Evolutionary conservation across 2,113 vertebrate genomes (phyloP), one percentile per base, ranked within the genome.

Genomic region (Dryoscopus gambensis): DNA sequence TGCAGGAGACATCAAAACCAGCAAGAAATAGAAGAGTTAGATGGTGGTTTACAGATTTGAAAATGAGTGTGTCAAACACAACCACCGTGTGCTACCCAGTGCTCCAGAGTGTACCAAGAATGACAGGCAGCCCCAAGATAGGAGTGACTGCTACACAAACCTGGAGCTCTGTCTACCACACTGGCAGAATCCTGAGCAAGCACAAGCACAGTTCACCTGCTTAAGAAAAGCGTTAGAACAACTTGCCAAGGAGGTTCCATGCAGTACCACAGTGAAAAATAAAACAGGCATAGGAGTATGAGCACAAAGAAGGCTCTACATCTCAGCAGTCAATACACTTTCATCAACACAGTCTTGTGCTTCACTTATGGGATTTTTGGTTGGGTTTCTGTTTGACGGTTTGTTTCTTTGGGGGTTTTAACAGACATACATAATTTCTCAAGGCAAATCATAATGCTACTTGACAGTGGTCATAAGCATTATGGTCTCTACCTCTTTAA

Each of bases 1-100:
- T 99, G 97, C 69, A 95, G 52, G 16, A 89, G 59, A 94, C 42
- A 84, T 16, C 35, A 69, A 92, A 95, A 74, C 13, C 85, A 93
- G 55, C 47, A 81, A 75, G 52, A 60, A 89, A 67, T 22, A 50
- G 3, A 8, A 24, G 21, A 22, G 33, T 89, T 63, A 81, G 6
- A 7, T 23, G 7, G 7, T 15, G 35, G 33, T 71, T 84, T 46
- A 65, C 5, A 71, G 49, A 53, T 37, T 16, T 44, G 24, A 56
- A 60, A 92, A 40, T 2, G 1, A 67, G 6, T 0, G 3, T 1
- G 3, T 13, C 65, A 63, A 75, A 46, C 13, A 78, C 47, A 65
- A 59, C 46, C 6, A 71, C 37, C 17, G 23, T 28, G 27, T 28
- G 57, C 27, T 42, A 77, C 7, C 20, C 55, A 35, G 40, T 6